These are phyloP conservation scores for Alectoris magna DNA, from an alignment of 2,797 vertebrate species.

Conservation along the genomic window DNA sequence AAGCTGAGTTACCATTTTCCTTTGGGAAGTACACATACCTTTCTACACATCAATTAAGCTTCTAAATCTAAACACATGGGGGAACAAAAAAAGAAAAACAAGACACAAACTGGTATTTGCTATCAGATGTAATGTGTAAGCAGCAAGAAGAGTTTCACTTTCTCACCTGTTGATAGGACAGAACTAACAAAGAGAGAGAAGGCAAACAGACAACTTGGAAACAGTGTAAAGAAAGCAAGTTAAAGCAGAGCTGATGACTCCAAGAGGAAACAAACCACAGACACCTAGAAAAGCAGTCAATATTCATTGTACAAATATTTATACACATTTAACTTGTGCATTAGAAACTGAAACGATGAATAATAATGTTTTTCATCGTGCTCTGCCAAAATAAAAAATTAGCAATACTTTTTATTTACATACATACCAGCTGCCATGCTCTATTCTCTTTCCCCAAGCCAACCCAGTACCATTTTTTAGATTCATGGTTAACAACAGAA, in stretches of 20 bases:
- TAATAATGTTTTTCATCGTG: background rate
- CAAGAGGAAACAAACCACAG: background rate
- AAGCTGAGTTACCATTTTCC: background rate
- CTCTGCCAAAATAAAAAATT: background rate
- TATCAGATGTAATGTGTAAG: background rate
- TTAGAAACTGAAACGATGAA: background rate
- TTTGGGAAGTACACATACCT: background rate
- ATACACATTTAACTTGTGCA: background rate
- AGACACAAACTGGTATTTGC: background rate
- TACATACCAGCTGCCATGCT: conserved; percentile 76
- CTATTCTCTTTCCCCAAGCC: conserved; percentile 54
- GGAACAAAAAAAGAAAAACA: background rate
- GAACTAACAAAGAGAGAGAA: background rate
- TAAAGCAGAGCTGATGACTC: background rate
- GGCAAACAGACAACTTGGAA: background rate
- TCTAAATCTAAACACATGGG: background rate
- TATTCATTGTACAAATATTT: background rate
- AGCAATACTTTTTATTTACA: conserved; percentile 67
- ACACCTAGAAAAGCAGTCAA: background rate
- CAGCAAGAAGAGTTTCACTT: background rate
- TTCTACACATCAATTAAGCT: background rate
- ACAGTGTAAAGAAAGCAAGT: background rate
- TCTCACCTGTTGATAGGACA: background rate
- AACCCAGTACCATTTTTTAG: conserved; percentile 55
- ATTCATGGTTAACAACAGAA: conserved; percentile 43